Conservation (phyloP, 2,888 invertebrate species). For the Abscondita cerata region DNA sequence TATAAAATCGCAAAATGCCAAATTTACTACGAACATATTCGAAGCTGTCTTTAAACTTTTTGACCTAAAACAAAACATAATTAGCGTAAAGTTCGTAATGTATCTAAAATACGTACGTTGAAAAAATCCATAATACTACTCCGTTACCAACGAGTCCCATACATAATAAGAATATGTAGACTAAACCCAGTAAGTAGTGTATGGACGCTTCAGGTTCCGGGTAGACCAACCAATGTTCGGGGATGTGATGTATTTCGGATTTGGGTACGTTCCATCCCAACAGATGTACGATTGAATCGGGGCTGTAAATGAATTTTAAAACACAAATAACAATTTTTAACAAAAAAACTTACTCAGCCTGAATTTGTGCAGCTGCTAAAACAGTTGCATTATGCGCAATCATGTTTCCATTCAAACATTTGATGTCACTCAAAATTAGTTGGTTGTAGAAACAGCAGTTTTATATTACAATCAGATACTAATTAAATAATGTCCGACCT, state of each 20-base stretch:
- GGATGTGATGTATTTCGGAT: constrained; percentile 77
- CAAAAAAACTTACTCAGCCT: not conserved
- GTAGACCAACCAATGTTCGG: constrained; percentile 82
- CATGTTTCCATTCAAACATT: constrained; percentile 1
- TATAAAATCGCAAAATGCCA: constrained; percentile 83
- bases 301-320: not conserved
- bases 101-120: constrained; percentile 65
- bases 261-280: constrained; percentile 80
- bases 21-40: constrained; percentile 82
- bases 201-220: constrained; percentile 82
- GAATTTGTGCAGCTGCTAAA: constrained; percentile 3
- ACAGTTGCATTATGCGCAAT: not conserved
- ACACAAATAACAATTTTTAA: not conserved
- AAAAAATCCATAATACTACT: constrained; percentile 84
- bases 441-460: not conserved
- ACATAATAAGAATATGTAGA: constrained; percentile 78
- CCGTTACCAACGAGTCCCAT: constrained; percentile 82
- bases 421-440: not conserved
- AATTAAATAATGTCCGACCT: constrained; percentile 30
- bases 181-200: constrained; percentile 78
- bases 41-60: constrained; percentile 80
- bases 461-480: not conserved
- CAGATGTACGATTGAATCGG: constrained; percentile 56
- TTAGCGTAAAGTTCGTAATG: not conserved
- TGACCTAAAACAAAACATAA: constrained; percentile 61